A percentile compares a stretch with the other conserved stretches of the same genome.
Conservation (phyloP, 2,888 invertebrate species). For the Blera fallax region DNA sequence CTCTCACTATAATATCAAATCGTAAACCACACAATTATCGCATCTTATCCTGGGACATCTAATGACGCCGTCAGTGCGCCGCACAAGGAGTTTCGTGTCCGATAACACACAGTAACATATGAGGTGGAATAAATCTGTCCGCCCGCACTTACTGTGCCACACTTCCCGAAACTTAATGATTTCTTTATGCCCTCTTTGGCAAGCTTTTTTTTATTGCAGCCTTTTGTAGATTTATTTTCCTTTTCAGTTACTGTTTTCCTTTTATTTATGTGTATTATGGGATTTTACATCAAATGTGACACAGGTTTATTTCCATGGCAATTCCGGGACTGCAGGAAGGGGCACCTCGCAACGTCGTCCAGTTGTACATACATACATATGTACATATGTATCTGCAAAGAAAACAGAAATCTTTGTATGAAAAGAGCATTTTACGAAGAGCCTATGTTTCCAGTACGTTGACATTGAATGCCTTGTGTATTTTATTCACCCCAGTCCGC, state of each 20-base stretch:
- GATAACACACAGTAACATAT: slow-evolving; percentile 39
- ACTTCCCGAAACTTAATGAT: slow-evolving; percentile 52
- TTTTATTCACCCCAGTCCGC: slow-evolving; percentile 32
- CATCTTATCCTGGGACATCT: slow-evolving; percentile 31
- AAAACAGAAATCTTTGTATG: not conserved
- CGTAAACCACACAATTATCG: slow-evolving; percentile 57
- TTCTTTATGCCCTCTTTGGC: slow-evolving; percentile 58
- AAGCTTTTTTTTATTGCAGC: slow-evolving; percentile 39
- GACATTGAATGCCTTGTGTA: slow-evolving; percentile 56
- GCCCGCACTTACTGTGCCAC: slow-evolving; percentile 50
- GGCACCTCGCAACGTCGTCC: not conserved
- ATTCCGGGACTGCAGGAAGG: not conserved
- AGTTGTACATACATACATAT: not conserved
- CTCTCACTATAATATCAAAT: slow-evolving; percentile 11
- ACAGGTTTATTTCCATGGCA: slow-evolving; percentile 58
- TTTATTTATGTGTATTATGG: slow-evolving; percentile 56
- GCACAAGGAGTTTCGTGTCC: slow-evolving; percentile 1
- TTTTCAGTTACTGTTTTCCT: slow-evolving; percentile 33
- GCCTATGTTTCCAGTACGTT: slow-evolving; percentile 28
- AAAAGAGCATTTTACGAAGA: slow-evolving; percentile 12
- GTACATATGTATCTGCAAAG: too few relatives aligned
- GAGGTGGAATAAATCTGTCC: slow-evolving; percentile 66
- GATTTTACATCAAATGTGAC: slow-evolving; percentile 63
- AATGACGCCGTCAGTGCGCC: slow-evolving; percentile 15
- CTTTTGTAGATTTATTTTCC: slow-evolving; percentile 57